phyloP scores from a whole-genome alignment of 2,888 invertebrate species.

The Panopea generosa region DNA sequence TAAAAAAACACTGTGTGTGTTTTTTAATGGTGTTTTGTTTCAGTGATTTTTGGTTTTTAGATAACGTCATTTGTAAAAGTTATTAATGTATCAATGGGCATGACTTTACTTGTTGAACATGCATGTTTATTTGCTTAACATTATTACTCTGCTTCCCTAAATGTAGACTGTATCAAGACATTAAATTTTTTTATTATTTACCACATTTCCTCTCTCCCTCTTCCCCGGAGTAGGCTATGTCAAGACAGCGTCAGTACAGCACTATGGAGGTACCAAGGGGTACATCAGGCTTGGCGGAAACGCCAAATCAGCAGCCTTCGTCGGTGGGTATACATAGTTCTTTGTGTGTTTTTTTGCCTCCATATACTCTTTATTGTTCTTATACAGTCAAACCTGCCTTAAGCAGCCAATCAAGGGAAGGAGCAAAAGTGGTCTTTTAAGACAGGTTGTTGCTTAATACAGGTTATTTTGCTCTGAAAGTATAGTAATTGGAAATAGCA shows the following conservation, averaged over 20 bases:
- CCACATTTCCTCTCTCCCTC: slow-evolving; percentile 5
- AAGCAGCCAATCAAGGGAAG: too few species aligned
- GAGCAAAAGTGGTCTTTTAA: too few species aligned
- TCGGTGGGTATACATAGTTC: slow-evolving; percentile 27
- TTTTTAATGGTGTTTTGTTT: too few species aligned
- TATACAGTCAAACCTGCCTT: too few species aligned
- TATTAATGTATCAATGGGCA: too few species aligned
- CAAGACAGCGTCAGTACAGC: slow-evolving; percentile 78
- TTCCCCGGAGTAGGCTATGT: slow-evolving; percentile 70
- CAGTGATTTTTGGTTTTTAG: too few species aligned
- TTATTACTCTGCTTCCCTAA: neutral
- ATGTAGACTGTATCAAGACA: neutral
- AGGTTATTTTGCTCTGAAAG: too few species aligned
- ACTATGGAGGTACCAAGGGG: slow-evolving; percentile 72
- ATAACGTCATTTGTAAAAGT: too few species aligned
- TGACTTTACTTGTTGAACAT: too few species aligned
- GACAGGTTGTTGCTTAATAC: too few species aligned
- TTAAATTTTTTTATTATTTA: neutral
- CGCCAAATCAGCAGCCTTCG: slow-evolving; percentile 14
- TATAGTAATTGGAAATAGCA: too few species aligned
- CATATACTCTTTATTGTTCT: neutral
- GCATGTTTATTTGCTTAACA: neutral
- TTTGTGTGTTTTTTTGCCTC: neutral
- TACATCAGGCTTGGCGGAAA: slow-evolving; percentile 2
- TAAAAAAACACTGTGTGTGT: too few species aligned